A percentile compares a stretch with the other conserved stretches of the same genome.
Conservation (phyloP, 2,113 vertebrate species). For the Halichoeres trimaculatus region DNA sequence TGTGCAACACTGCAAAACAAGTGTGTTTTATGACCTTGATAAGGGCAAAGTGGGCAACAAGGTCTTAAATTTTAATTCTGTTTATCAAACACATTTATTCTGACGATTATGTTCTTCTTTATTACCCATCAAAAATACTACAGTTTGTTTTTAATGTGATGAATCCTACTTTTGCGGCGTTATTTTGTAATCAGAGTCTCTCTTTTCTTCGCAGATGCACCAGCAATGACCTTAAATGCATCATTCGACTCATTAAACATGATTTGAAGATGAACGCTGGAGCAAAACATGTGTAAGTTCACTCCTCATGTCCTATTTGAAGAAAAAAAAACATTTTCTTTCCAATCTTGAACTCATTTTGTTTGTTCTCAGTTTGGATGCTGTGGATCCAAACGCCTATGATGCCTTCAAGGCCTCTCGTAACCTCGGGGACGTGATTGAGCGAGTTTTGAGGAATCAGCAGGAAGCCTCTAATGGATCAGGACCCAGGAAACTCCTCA, state of each 20-base stretch:
- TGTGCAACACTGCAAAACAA: background rate
- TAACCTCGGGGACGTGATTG: constrained; percentile 94
- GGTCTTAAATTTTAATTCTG: no score
- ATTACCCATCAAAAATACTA: no score
- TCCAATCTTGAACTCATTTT: background rate
- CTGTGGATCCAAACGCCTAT: constrained; percentile 95
- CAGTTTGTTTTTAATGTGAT: no score
- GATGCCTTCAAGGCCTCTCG: constrained; percentile 98
- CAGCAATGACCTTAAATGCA: constrained; percentile 95
- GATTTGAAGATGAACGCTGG: constrained; percentile 98
- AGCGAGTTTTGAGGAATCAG: constrained; percentile 91
- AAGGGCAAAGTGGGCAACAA: background rate
- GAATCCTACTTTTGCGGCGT: background rate
- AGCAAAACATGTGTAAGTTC: constrained; percentile 96
- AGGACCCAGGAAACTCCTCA: constrained; percentile 86
- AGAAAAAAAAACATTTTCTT: background rate
- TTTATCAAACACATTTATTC: no score
- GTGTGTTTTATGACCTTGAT: background rate
- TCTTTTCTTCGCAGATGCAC: constrained; percentile 87
- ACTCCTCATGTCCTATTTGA: background rate
- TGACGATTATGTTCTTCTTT: no score
- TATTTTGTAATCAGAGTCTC: background rate
- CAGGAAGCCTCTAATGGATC: constrained; percentile 87
- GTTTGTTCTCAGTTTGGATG: constrained; percentile 86
- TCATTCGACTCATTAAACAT: constrained; percentile 95